Evolutionary conservation across 1,140 invertebrate genomes (phyloP).

Genomic region (Eueides isabella): DNA sequence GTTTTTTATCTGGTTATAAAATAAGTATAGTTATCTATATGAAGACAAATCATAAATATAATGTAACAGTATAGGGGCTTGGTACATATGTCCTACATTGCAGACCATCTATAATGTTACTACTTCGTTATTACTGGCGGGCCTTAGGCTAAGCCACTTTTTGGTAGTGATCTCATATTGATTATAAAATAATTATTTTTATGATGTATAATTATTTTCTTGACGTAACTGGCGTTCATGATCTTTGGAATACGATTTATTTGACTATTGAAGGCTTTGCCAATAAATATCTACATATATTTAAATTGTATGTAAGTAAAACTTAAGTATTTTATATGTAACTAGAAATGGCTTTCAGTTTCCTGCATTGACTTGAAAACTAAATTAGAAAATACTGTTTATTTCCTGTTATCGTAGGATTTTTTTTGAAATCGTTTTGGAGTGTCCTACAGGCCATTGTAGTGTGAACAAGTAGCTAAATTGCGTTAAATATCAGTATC

Average conservation of each 20-base stretch:
- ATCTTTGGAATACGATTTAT: background rate
- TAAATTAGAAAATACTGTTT: too few species aligned
- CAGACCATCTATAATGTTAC: background rate
- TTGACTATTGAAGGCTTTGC: background rate
- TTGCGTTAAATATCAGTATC: too few species aligned
- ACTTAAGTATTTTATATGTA: too few species aligned
- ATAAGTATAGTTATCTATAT: slow-evolving; percentile 10
- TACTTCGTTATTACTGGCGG: background rate
- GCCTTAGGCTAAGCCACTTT: background rate
- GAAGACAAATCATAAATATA: slow-evolving; percentile 4
- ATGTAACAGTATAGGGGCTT: slow-evolving; percentile 13
- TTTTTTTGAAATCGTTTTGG: too few species aligned
- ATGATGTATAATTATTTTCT: background rate
- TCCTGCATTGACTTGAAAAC: too few species aligned
- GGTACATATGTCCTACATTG: slow-evolving; percentile 14
- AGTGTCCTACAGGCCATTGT: too few species aligned
- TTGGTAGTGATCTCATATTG: background rate
- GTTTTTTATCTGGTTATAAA: background rate
- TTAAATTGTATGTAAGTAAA: too few species aligned
- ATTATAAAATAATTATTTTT: slow-evolving; percentile 11
- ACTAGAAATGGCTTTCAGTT: too few species aligned
- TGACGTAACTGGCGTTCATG: background rate
- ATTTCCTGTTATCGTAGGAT: too few species aligned
- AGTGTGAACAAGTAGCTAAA: too few species aligned
- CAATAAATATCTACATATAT: background rate